Evolutionary conservation across 2,113 vertebrate species (phyloP).

Genomic region (Loxodonta africana): DNA sequence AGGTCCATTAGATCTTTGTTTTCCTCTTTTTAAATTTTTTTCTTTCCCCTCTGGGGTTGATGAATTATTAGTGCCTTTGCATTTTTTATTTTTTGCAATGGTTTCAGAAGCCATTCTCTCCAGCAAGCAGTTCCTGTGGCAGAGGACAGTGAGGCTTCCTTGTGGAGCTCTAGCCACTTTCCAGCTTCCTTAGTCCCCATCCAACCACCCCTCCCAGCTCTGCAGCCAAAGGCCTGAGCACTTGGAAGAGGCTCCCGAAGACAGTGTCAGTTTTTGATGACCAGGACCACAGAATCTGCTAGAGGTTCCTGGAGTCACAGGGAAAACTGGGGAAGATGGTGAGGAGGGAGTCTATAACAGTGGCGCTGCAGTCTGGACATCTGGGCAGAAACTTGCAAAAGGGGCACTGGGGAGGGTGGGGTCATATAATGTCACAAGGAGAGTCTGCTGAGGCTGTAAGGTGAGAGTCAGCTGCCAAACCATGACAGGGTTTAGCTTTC

Average conservation of each 20-base stretch:
- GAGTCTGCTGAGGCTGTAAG: not conserved
- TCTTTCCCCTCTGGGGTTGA: slow-evolving; percentile 50
- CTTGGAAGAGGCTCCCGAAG: not conserved
- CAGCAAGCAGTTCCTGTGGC: not conserved
- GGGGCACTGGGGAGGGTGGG: not conserved
- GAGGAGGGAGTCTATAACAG: not conserved
- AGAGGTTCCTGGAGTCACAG: not conserved
- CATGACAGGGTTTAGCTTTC: not conserved
- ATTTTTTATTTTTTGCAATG: not conserved
- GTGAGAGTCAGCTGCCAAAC: not conserved
- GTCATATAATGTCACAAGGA: fast-evolving
- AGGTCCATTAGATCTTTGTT: slow-evolving; percentile 73
- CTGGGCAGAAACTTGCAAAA: not conserved
- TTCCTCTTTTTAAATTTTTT: slow-evolving; percentile 57
- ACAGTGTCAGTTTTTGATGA: not conserved
- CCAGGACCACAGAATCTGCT: not conserved
- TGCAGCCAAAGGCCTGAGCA: not conserved
- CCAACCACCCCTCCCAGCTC: not conserved
- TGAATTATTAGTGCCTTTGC: slow-evolving; percentile 72
- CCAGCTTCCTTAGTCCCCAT: not conserved
- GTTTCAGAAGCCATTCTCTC: slow-evolving; percentile 54
- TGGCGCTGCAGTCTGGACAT: not conserved
- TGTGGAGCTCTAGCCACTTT: not conserved
- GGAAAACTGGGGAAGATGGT: not conserved
- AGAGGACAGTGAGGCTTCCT: not conserved